Base-by-base conservation (phyloP, 2,888 invertebrate genomes). In the Selenia dentaria region DNA sequence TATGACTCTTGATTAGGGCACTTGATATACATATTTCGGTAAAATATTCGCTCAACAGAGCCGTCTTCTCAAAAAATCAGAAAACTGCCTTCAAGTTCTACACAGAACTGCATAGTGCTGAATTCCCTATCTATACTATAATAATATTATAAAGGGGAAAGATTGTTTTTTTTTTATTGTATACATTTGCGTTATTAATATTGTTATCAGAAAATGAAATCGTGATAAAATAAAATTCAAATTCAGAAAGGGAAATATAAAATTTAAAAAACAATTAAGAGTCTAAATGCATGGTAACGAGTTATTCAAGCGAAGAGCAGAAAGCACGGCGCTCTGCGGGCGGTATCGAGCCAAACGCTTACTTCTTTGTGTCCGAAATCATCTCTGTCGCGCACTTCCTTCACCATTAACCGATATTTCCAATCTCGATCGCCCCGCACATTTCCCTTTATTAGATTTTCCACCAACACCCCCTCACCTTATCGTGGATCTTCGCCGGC, bases 381-480 rank as follows among this genome's bases (percentile, higher is more conserved):
- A 40, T 37, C 50, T 51, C 32, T 24, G 37, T 34, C 38, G 37
- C 48, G 9, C 37, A 37, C 56, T 41, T 43, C 37, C 39, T 43
- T 36, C 40, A 48, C 57, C 58, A 73, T 71, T 74, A 70, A 73
- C 60, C 68, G 66, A 73, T 78, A 79, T 79, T 79, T 74, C 70
- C 78, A 78, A 79, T 79, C 73, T 67, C 62, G 60, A 57, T 60
- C 61, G 64, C 59, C 64, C 58, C 68, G 62, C 70, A 68, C 69
- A 64, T 61, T 64, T 54, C 57, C 57, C 67, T 77, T 80, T 81
- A 81, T 83, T 76, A 74, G 70, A 80, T 82, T 81, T 79, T 73
- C 73, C 70, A 71, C 70, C 73, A 70, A 61, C 65, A 54, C 54
- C 50, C 45, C 51, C 54, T 60, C 64, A 59, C 67, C 67, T 72